Evolutionary conservation across 2,113 vertebrate genomes (phyloP).

Genomic region (Lethenteron camtschaticum): DNA sequence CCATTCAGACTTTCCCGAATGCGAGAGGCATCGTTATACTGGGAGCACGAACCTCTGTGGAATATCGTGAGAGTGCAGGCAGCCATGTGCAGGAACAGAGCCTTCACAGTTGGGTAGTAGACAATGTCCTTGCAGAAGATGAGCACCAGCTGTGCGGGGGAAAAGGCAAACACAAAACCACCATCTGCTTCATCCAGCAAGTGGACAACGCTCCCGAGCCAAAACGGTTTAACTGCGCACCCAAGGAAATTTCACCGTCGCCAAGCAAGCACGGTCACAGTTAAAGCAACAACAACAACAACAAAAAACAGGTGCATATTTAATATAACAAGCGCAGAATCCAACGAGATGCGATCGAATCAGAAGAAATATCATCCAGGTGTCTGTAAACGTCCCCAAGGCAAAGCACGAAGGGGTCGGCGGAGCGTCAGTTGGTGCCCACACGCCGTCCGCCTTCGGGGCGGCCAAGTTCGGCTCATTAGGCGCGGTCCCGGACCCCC

Average conservation of each 20-base stretch:
- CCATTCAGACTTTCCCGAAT: too few relatives aligned
- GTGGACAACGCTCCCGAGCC: background rate
- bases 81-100: slow-evolving; percentile 87
- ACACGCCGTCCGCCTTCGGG: too few relatives aligned
- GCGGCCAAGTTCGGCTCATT: too few relatives aligned
- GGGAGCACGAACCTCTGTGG: slow-evolving; percentile 60
- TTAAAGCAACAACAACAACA: background rate
- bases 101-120: slow-evolving; percentile 87
- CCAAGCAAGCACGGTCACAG: background rate
- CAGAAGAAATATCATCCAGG: background rate
- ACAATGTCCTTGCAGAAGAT: slow-evolving; percentile 88
- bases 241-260: too few relatives aligned
- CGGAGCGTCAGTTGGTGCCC: too few relatives aligned
- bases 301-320: background rate
- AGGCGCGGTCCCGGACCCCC: background rate
- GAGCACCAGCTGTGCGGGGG: slow-evolving; percentile 62
- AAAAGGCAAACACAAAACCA: slow-evolving; percentile 6
- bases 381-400: background rate
- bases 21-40: too few relatives aligned
- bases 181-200: background rate
- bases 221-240: background rate
- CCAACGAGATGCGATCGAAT: background rate
- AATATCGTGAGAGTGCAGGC: slow-evolving; percentile 92
- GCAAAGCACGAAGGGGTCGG: too few relatives aligned
- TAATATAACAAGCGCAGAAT: background rate